Evolutionary conservation across 2,113 vertebrate species (phyloP).

Genomic region (Plotosus lineatus): DNA sequence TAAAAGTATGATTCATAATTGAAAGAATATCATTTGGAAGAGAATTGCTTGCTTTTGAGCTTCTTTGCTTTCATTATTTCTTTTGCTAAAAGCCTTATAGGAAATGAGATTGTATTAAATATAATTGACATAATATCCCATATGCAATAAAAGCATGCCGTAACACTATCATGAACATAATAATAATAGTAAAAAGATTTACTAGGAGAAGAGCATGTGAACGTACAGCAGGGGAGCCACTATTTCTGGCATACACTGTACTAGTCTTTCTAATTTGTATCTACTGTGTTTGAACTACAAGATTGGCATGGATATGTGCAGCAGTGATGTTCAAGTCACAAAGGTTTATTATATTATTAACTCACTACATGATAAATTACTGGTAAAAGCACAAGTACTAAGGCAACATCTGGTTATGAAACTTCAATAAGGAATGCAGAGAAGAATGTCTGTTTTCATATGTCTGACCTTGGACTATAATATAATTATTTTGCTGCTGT

Average conservation of each 20-base stretch:
- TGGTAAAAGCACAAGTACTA: neutral
- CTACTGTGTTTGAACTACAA: neutral
- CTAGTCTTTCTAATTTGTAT: neutral
- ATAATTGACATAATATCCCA: neutral
- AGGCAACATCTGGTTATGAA: neutral
- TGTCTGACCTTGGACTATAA: neutral
- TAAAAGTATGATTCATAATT: too few relatives aligned
- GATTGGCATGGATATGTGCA: neutral
- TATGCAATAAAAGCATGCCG: neutral
- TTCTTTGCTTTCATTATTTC: too few relatives aligned
- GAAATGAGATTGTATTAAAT: neutral
- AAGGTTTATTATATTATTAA: neutral
- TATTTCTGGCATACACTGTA: neutral
- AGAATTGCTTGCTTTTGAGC: too few relatives aligned
- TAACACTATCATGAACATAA: neutral
- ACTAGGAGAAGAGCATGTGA: neutral
- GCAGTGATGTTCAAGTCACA: neutral
- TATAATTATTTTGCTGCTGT: neutral
- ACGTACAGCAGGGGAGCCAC: neutral
- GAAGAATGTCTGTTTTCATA: neutral
- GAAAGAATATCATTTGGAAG: too few relatives aligned
- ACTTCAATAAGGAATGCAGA: neutral
- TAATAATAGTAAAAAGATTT: neutral
- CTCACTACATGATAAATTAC: neutral
- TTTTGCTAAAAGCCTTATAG: neutral